Evolutionary conservation across 2,888 invertebrate species (phyloP), one percentile per base, ranked within the genome.

Genomic region (Carcina quercana): DNA sequence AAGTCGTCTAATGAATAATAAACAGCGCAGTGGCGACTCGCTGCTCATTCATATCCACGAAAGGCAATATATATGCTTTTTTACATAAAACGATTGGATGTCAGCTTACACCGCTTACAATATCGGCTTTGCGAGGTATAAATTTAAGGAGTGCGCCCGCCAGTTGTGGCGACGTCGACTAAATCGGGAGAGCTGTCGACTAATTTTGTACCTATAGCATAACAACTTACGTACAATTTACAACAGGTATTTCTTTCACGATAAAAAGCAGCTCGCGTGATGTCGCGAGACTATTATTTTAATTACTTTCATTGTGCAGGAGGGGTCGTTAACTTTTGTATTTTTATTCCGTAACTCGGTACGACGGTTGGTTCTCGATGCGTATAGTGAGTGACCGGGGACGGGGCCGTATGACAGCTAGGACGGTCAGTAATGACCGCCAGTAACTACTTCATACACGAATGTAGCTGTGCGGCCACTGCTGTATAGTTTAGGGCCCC

Each of bases 1-100:
- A 67, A 64, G 61, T 66, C 76, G 69, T 72, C 75, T 78, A 74
- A 79, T 79, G 79, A 79, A 79, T 79, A 80, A 80, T 79, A 76
- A 80, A 76, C 78, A 75, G 74, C 62, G 58, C 64, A 52, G 64
- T 66, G 72, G 72, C 66, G 70, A 73, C 65, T 71, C 62, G 67
- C 70, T 67, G 66, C 74, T 78, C 79, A 75, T 75, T 79, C 79
- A 74, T 74, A 76, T 65, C 74, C 72, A 74, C 75, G 69, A 67
- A 72, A 69, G 63, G 61, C 68, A 73, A 58, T 63, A 65, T 65
- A 71, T 78, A 72, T 66, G 66, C 64, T 66, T 72, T 37, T 72
- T 60, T 55, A 66, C 61, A 68, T 70, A 59, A 70, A 72, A 59
- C 70, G 63, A 72, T 72, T 60, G 66, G 65, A 65, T 55, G 61